Base-by-base conservation (phyloP, 2,113 vertebrate species). In the Monopterus albus region DNA sequence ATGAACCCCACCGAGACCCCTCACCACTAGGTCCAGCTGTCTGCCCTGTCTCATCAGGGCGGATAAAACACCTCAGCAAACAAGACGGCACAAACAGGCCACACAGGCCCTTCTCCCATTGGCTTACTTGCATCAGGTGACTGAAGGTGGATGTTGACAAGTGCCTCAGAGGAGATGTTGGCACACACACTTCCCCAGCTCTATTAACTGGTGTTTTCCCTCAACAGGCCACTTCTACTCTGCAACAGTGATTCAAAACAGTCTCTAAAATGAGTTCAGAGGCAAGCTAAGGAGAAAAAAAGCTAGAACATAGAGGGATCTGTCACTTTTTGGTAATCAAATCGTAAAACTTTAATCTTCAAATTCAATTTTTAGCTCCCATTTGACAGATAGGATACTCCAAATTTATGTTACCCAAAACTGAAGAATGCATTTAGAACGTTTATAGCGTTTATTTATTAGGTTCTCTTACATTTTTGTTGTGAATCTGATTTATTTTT, bases 1-100 rank as follows among this genome's bases (percentile, higher is more conserved):
- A 89, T 89, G 78, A 91, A 86, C 61, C 84, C 90, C 86, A 3
- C 61, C 26, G 87, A 82, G 90, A 88, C 82, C 28, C 43, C 57
- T 49, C 49, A 36, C 61, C 60, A 38, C 63, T 29, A 33, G 40
- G 49, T 33, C 50, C 58, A 40, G 52, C 40, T 46, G 17, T 59
- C 55, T 13, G 75, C 5, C 65, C 55, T 0, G 21, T 33, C 85
- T 83, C 76, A 72, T 83, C 84, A 64, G 57, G 36, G 18, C 20
- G 39, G 61, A 83, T 85, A 42, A 74, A 88, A 71, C 52, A 65
- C 53, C 63, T 71, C 35, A 9, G 63, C 18, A 13, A 39, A 23
- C 40, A 5, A 42, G 26, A 53, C 26, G 5, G 25, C 61, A 23
- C 65, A 51, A 62, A 61, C 64, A 72, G 15, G n/a, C 42, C 68